Conservation (phyloP, 2,113 vertebrate species). For the Ploceus nigricollis region DNA sequence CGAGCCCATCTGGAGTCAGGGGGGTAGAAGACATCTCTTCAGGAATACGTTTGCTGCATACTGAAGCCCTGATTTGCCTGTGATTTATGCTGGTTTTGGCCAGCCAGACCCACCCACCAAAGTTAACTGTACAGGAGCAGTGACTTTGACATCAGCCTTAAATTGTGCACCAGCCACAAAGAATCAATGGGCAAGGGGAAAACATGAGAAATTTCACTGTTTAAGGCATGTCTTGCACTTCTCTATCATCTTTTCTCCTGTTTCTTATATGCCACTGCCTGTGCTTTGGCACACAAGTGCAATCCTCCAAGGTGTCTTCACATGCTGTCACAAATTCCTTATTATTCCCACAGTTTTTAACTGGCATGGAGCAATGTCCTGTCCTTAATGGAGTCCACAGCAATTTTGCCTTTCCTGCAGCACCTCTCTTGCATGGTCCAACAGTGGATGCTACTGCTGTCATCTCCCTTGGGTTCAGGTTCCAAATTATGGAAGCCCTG, state of each 20-base stretch:
- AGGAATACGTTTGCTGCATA: neutral
- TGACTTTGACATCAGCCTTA: neutral
- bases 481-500: neutral
- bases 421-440: neutral
- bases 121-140: neutral
- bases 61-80: fast-evolving
- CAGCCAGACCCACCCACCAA: neutral
- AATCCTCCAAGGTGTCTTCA: neutral
- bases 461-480: neutral
- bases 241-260: neutral
- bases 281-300: neutral
- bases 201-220: neutral
- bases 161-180: neutral
- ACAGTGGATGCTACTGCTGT: neutral
- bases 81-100: constrained; percentile 9
- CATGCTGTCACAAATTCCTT: neutral
- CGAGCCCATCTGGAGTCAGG: neutral
- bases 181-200: neutral
- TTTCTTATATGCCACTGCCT: neutral
- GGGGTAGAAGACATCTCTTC: neutral
- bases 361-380: neutral
- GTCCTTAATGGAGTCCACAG: fast-evolving
- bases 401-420: neutral
- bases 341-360: neutral
- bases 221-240: neutral